Evolutionary conservation across 2,113 vertebrate genomes (phyloP).

Genomic region (Dicaeum eximium): DNA sequence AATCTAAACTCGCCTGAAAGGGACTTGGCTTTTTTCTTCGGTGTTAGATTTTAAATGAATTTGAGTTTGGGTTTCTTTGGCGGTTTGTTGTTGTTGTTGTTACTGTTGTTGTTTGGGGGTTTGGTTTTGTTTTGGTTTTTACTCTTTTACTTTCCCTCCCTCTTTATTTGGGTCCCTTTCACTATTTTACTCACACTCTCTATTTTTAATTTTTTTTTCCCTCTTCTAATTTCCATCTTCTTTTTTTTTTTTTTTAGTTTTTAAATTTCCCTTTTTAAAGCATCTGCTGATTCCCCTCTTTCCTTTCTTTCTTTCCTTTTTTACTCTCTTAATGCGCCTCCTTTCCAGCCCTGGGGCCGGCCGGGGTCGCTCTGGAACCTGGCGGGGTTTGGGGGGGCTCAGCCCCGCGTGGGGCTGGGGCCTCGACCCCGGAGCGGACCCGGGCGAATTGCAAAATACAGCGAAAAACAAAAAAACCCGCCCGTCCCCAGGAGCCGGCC

Average conservation of each 20-base stretch:
- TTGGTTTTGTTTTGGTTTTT: too few species aligned
- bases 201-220: background rate
- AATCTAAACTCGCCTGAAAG: background rate
- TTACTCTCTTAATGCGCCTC: background rate
- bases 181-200: background rate
- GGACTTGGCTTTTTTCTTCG: background rate
- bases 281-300: background rate
- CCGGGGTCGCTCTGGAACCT: background rate
- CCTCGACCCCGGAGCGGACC: background rate
- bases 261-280: background rate
- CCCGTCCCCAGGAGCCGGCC: too few species aligned
- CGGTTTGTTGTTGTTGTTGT: too few species aligned
- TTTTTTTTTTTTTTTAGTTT: too few species aligned
- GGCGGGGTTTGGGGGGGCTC: background rate
- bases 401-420: background rate
- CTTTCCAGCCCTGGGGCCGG: background rate
- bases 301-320: background rate
- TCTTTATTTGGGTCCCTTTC: background rate
- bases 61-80: background rate
- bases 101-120: too few species aligned
- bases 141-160: background rate
- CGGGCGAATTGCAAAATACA: background rate
- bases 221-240: background rate
- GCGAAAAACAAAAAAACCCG: background rate
- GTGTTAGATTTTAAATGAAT: background rate